Evolutionary conservation across 2,888 invertebrate genomes (phyloP).

Genomic region (Rotaria socialis): DNA sequence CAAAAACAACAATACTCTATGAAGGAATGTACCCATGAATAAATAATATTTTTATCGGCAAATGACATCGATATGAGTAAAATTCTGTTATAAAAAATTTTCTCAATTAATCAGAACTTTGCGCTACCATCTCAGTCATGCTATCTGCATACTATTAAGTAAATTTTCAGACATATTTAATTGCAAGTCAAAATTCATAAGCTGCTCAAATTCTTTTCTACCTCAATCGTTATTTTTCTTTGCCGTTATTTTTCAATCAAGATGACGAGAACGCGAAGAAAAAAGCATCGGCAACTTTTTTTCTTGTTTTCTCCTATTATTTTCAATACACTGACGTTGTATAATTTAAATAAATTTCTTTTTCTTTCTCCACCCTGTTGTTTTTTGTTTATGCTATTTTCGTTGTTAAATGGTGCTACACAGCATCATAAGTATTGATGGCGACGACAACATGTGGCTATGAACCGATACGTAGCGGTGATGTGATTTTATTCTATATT

Average conservation of each 20-base stretch:
- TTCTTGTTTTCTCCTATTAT: constrained; percentile 14
- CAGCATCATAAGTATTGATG: background rate
- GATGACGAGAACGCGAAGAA: background rate
- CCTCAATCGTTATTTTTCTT: background rate
- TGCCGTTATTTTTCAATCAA: background rate
- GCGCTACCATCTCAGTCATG: background rate
- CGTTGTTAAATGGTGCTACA: background rate
- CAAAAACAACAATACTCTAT: no score
- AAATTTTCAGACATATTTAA: background rate
- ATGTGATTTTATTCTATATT: constrained; percentile 30
- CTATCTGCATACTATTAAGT: background rate
- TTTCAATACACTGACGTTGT: constrained; percentile 50
- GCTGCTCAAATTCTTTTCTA: background rate
- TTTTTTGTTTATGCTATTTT: background rate
- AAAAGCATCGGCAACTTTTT: background rate
- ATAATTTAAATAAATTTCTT: constrained; percentile 47
- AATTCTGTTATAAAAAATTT: background rate
- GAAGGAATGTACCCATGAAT: background rate
- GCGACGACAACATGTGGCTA: background rate
- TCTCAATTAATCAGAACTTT: background rate
- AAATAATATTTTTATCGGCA: background rate
- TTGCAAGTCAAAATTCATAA: background rate
- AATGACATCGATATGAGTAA: no score
- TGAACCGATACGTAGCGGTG: background rate
- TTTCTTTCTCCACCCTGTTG: constrained; percentile 51